Evolutionary conservation across 2,888 invertebrate species (phyloP).

Genomic region (Netelia fuscicornis): DNA sequence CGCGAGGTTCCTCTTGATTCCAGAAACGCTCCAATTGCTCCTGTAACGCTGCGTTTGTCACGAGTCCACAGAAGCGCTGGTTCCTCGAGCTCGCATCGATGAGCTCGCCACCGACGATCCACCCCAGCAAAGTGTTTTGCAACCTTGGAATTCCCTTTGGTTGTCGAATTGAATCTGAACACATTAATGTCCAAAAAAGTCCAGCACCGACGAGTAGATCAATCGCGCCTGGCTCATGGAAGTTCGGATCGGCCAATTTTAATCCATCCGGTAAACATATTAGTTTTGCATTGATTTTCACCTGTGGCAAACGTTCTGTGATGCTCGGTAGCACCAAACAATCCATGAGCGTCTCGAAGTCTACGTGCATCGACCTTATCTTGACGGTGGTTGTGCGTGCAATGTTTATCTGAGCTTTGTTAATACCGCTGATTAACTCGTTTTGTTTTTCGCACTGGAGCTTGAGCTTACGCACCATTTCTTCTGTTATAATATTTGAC

Average conservation of each 20-base stretch:
- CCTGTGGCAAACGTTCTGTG: constrained; percentile 58
- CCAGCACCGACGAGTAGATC: constrained; percentile 63
- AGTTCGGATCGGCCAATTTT: constrained; percentile 59
- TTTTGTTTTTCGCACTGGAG: constrained; percentile 40
- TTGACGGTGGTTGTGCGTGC: constrained; percentile 26
- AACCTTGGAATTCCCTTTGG: constrained; percentile 41
- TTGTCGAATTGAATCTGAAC: constrained; percentile 37
- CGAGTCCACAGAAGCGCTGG: constrained; percentile 32
- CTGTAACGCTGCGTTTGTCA: constrained; percentile 40
- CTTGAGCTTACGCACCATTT: constrained; percentile 55
- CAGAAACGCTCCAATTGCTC: constrained; percentile 69
- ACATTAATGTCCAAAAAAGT: constrained; percentile 61
- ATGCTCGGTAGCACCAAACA: constrained; percentile 60
- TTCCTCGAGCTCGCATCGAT: constrained; percentile 12
- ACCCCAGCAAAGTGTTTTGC: constrained; percentile 61
- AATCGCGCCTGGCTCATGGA: constrained; percentile 60
- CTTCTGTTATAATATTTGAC: constrained; percentile 65
- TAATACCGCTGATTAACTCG: constrained; percentile 54
- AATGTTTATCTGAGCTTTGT: constrained; percentile 45
- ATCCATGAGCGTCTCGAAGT: constrained; percentile 34
- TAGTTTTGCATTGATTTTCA: constrained; percentile 25
- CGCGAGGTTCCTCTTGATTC: constrained; percentile 68
- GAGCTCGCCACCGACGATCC: constrained; percentile 58
- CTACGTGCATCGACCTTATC: constrained; percentile 41
- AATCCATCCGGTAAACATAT: constrained; percentile 54